Conservation (phyloP, 2,113 vertebrate genomes). For the Bostrychus sinensis region DNA sequence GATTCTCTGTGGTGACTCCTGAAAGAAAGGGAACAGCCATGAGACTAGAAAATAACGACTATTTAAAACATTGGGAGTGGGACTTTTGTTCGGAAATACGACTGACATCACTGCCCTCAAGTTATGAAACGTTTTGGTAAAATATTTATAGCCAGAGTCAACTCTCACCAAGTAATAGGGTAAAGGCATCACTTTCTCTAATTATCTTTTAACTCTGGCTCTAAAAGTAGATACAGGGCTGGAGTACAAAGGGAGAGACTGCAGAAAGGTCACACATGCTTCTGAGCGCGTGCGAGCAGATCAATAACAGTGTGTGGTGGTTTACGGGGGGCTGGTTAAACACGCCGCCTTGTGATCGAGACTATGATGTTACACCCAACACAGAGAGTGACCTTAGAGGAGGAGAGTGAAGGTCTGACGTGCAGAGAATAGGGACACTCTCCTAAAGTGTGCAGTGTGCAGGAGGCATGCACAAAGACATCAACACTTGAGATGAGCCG, state of each 20-base stretch:
- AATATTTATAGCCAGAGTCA: constrained; percentile 13
- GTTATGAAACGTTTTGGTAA: neutral
- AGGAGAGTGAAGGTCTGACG: constrained; percentile 48
- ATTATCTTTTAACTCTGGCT: no score
- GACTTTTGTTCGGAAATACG: no score
- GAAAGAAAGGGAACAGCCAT: no score
- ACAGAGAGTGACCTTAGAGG: constrained; percentile 50
- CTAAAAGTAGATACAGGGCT: constrained; percentile 16
- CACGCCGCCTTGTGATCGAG: constrained; percentile 45
- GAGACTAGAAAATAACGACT: no score
- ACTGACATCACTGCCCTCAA: no score
- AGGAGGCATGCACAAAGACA: constrained; percentile 13
- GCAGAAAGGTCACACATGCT: constrained; percentile 51
- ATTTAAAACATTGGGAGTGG: no score
- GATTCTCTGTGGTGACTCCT: no score
- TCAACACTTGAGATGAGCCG: constrained; percentile 20
- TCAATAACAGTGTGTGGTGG: constrained; percentile 49
- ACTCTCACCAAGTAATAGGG: constrained; percentile 42
- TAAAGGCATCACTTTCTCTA: constrained; percentile 62
- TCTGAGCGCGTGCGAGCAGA: constrained; percentile 34
- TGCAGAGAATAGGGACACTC: constrained; percentile 50
- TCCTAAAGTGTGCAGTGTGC: constrained; percentile 17
- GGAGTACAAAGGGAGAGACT: constrained; percentile 13
- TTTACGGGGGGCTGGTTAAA: constrained; percentile 42
- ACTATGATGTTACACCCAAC: constrained; percentile 33